A percentile compares a stretch with the other conserved stretches of the same genome.
phyloP scores from a whole-genome alignment of 2,888 invertebrate genomes.

The Agrochola litura region DNA sequence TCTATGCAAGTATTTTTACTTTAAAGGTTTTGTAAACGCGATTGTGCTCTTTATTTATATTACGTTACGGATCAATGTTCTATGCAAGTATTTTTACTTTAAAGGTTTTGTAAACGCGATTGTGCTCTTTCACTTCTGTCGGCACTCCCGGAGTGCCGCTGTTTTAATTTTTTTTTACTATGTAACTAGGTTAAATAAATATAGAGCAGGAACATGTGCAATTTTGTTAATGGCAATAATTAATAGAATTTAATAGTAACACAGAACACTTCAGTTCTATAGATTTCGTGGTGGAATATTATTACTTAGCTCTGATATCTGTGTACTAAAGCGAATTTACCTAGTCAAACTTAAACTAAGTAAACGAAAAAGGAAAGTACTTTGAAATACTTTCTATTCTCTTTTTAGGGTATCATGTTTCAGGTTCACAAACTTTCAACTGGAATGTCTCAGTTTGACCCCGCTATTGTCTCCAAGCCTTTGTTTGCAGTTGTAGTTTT shows the following conservation, averaged over 20 bases:
- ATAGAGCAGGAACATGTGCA: background rate
- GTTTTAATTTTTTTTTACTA: background rate
- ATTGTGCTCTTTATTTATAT: no score
- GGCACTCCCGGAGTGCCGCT: no score
- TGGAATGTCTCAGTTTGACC: slow-evolving; percentile 37
- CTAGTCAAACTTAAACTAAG: background rate
- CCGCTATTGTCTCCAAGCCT: slow-evolving; percentile 50
- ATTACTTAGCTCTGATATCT: background rate
- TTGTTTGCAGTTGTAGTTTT: slow-evolving; percentile 50
- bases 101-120: no score
- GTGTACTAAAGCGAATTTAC: background rate
- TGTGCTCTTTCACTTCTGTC: no score
- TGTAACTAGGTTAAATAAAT: background rate
- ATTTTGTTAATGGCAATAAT: no score
- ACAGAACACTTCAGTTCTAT: background rate
- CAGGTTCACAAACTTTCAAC: slow-evolving; percentile 46
- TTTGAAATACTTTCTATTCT: slow-evolving; percentile 25
- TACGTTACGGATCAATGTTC: no score
- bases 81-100: no score
- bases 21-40: no score
- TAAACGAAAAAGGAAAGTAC: background rate
- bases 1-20: no score
- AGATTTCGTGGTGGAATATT: background rate
- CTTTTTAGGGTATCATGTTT: slow-evolving; percentile 38
- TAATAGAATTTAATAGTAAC: no score